Percentiles rank a stretch among this genome's conserved stretches.
Evolutionary conservation across 2,113 vertebrate genomes (phyloP).

Genomic region (Copsychus sechellarum): DNA sequence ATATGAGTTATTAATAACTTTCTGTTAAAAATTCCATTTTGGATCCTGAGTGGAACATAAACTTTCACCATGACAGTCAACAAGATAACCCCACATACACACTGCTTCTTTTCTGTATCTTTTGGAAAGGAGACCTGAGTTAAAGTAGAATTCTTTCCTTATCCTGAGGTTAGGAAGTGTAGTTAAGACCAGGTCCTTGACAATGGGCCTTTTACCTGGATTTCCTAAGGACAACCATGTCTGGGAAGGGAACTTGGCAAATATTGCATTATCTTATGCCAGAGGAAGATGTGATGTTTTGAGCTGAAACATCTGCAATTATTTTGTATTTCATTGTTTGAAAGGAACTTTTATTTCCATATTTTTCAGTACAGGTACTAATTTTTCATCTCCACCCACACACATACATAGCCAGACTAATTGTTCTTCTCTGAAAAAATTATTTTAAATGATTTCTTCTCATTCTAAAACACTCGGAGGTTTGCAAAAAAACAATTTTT

Average conservation of each 20-base stretch:
- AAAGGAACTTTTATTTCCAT: neutral
- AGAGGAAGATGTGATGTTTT: neutral
- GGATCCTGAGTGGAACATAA: neutral
- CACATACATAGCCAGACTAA: neutral
- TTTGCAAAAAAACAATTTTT: neutral
- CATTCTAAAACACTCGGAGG: neutral
- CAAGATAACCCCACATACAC: neutral
- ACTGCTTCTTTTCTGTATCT: neutral
- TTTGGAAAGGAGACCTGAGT: neutral
- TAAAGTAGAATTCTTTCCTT: neutral
- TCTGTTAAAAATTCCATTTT: neutral
- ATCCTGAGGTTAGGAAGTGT: neutral
- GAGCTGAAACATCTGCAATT: neutral
- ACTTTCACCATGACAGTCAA: neutral
- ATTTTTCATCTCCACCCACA: neutral
- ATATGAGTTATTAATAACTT: neutral
- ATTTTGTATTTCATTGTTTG: neutral
- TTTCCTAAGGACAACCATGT: neutral
- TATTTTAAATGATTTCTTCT: neutral
- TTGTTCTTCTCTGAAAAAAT: neutral
- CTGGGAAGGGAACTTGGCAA: neutral
- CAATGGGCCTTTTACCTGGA: neutral
- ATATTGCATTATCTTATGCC: neutral
- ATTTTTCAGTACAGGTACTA: neutral
- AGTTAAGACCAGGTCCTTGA: neutral